Base-by-base conservation (phyloP, 2,888 invertebrate species). In the Chydorus sphaericus region DNA sequence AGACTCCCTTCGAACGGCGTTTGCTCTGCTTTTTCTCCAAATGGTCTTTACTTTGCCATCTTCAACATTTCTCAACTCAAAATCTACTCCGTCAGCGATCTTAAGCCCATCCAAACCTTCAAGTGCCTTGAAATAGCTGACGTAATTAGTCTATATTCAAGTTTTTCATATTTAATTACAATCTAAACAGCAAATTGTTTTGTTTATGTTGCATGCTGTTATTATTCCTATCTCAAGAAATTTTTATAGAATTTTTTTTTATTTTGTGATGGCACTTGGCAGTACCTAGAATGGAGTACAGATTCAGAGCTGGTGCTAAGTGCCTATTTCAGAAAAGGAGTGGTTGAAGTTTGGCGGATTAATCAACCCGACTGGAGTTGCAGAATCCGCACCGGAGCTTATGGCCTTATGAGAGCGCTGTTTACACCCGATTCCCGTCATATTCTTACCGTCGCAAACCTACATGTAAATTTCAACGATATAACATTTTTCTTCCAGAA, bases 231-330 rank as follows among this genome's bases (percentile, higher is more conserved):
- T 33, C 36, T 33, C 36, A n/a, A n/a, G 10, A 11, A 33, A 11
- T n/a, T n/a, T 33, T 33, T 10, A 11, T 33, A 33, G n/a, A 33
- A 11, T 10, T n/a, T 33, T 33, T 33, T 33, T 33, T 33, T n/a
- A 10, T 39, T 39, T 7, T 7, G n/a, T n/a, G n/a, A n/a, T n/a
- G n/a, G n/a, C n/a, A n/a, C n/a, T n/a, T n/a, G n/a, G n/a, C n/a
- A 52, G 52, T 16, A 31, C 18, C 30, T 52, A 36, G 33, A 52
- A 36, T 52, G 52, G 52, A 52, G 52, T 20, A 23, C 52, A 3
- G 52, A 52, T 52, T 52, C 52, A 31, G 52, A 52, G 36, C 52
- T 52, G n/a, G n/a, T 52, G 23, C 14, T 52, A 36, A 52, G 33
- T 33, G 31, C 52, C 36, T 36, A 52, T n/a, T 7, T 23, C 26